Evolutionary conservation across 2,888 invertebrate genomes (phyloP).

Genomic region (Osmoderma eremita): DNA sequence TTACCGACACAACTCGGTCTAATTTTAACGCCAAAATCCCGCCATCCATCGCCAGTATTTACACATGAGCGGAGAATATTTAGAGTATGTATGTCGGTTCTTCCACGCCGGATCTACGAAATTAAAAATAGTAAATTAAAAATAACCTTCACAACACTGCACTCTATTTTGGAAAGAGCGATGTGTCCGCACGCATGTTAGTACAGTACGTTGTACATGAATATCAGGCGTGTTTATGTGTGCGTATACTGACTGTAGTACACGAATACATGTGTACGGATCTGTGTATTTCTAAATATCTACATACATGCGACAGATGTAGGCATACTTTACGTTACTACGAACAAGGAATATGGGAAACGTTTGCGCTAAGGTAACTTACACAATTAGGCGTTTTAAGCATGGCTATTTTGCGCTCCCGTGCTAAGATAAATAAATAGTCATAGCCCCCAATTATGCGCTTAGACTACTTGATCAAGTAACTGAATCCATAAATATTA

Average conservation of each 20-base stretch:
- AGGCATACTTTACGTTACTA: no score
- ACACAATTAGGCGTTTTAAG: no score
- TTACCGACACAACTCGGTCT: not conserved
- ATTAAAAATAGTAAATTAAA: constrained; percentile 48
- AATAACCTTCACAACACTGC: constrained; percentile 45
- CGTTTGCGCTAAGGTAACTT: no score
- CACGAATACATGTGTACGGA: not conserved
- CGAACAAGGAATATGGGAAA: no score
- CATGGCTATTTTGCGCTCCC: no score
- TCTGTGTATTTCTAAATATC: no score
- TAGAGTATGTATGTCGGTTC: constrained; percentile 41
- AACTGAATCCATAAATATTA: no score
- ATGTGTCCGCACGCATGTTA: not conserved
- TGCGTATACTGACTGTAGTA: not conserved
- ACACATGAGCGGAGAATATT: constrained; percentile 29
- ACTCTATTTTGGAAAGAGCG: constrained; percentile 45
- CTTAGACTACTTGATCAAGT: no score
- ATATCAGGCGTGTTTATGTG: not conserved
- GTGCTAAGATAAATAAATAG: no score
- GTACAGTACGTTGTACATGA: not conserved
- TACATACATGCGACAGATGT: no score
- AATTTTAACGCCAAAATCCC: constrained; percentile 14
- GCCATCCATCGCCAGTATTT: constrained; percentile 21
- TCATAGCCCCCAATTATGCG: no score
- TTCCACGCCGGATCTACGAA: constrained; percentile 41